Percentiles rank a stretch among this genome's conserved stretches.
phyloP scores from a whole-genome alignment of 2,113 vertebrate species.

The Noctilio leporinus region DNA sequence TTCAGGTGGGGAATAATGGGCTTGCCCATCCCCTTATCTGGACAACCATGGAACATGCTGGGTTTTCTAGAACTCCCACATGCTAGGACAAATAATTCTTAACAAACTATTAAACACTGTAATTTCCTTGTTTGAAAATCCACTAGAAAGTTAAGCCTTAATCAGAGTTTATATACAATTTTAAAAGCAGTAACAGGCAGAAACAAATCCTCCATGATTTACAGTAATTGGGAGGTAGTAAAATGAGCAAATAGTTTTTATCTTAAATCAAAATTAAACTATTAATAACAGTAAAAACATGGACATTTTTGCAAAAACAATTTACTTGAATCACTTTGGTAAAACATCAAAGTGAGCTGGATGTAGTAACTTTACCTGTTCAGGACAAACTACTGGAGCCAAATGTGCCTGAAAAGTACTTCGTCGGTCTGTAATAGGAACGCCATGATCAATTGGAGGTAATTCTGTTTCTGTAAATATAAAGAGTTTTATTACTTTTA shows the following conservation, averaged over 20 bases:
- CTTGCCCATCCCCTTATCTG: background rate
- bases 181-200: background rate
- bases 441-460: conserved; percentile 90
- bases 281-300: background rate
- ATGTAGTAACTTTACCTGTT: conserved; percentile 82
- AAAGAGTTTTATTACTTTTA: conserved; percentile 39
- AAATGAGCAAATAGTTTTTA: background rate
- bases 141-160: background rate
- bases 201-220: background rate
- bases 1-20: background rate
- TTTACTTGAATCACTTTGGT: background rate
- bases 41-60: background rate
- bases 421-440: conserved; percentile 90
- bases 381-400: conserved; percentile 86
- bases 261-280: background rate
- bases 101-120: background rate
- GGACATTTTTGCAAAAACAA: background rate
- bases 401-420: conserved; percentile 98
- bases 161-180: background rate
- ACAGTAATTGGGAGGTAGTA: background rate
- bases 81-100: background rate
- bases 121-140: conserved; percentile 12
- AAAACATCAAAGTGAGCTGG: background rate
- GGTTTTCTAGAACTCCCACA: background rate
- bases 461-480: conserved; percentile 80